These are phyloP conservation scores for Neosilurus hyrtlii DNA, from an alignment of 2,797 vertebrate genomes.

Conservation along the genomic window DNA sequence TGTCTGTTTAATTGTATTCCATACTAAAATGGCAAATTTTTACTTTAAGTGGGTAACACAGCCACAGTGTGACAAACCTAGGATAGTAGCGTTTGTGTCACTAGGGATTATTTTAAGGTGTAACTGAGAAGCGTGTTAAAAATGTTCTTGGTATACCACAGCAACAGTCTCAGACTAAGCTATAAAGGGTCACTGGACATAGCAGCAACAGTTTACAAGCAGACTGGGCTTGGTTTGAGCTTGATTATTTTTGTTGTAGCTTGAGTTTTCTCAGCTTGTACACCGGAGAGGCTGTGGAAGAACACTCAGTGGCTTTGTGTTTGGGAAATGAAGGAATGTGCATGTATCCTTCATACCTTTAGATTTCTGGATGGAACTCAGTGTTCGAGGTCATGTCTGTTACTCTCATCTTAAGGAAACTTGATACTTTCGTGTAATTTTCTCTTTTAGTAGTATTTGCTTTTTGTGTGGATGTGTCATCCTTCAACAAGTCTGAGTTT, in stretches of 20 bases:
- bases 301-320: constrained; percentile 36
- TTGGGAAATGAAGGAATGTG: constrained; percentile 49
- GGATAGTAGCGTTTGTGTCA: constrained; percentile 46
- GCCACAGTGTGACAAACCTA: constrained; percentile 24
- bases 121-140: constrained; percentile 56
- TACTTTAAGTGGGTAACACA: constrained; percentile 39
- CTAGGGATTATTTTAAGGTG: constrained; percentile 56
- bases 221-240: constrained; percentile 6
- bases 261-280: constrained; percentile 44
- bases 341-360: constrained; percentile 66
- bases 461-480: constrained; percentile 63
- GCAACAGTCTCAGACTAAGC: constrained; percentile 54
- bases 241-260: constrained; percentile 45
- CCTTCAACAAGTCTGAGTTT: constrained; percentile 67
- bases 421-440: constrained; percentile 63
- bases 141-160: constrained; percentile 48
- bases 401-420: constrained; percentile 70
- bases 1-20: constrained; percentile 10
- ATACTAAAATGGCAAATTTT: constrained; percentile 39
- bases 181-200: constrained; percentile 34
- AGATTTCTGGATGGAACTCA: constrained; percentile 60
- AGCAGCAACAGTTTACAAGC: constrained; percentile 43
- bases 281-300: constrained; percentile 34
- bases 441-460: constrained; percentile 66
- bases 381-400: constrained; percentile 63